phyloP scores from a whole-genome alignment of 2,888 invertebrate species.

The Drosophila imparisetae region DNA sequence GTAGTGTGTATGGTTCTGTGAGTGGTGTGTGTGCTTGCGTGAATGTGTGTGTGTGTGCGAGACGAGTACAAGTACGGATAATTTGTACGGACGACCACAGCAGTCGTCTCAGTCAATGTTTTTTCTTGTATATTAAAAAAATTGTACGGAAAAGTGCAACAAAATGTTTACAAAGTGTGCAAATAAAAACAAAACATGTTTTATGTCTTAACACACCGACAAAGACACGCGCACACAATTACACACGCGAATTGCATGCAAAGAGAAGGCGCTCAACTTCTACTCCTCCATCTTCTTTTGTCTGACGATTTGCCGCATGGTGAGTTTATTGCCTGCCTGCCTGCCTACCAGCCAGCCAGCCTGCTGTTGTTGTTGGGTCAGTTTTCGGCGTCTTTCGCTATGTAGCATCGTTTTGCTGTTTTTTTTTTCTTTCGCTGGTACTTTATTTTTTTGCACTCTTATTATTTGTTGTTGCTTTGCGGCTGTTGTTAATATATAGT shows the following conservation, averaged over 20 bases:
- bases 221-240: constrained; percentile 65
- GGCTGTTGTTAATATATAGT: constrained; percentile 32
- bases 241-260: constrained; percentile 70
- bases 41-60: constrained; percentile 45
- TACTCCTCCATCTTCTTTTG: constrained; percentile 79
- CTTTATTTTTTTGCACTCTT: constrained; percentile 29
- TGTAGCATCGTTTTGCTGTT: constrained; percentile 29
- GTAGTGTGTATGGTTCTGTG: constrained; percentile 45
- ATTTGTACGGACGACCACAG: constrained; percentile 58
- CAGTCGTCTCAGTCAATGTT: constrained; percentile 49
- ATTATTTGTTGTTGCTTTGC: constrained; percentile 46
- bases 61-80: constrained; percentile 59
- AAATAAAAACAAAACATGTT: constrained; percentile 70
- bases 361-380: constrained; percentile 63
- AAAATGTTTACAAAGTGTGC: constrained; percentile 63
- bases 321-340: constrained; percentile 67
- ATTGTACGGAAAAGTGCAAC: constrained; percentile 54
- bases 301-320: constrained; percentile 79
- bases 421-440: constrained; percentile 21
- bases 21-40: constrained; percentile 29
- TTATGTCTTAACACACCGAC: constrained; percentile 61
- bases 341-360: constrained; percentile 44
- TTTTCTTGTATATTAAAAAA: constrained; percentile 50
- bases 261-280: constrained; percentile 76
- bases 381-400: constrained; percentile 66